These are phyloP conservation scores for Ibidorhyncha struthersii DNA, from an alignment of 2,113 vertebrate species.

Conservation along the genomic window DNA sequence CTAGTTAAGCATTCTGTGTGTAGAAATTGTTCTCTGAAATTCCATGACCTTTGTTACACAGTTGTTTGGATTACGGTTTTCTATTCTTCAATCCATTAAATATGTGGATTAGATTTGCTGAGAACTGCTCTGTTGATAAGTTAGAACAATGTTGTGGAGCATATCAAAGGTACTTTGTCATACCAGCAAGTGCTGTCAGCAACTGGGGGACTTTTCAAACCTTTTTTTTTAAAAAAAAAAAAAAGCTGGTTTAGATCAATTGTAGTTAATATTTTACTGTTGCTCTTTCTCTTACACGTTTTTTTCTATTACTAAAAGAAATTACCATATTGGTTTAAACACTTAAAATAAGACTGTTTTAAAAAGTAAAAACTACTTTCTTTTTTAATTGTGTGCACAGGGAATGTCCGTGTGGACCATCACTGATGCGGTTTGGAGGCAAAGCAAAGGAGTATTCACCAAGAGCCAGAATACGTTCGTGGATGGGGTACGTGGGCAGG, in stretches of 20 bases:
- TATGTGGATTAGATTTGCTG: background rate
- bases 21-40: background rate
- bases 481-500: slow-evolving; percentile 88
- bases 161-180: background rate
- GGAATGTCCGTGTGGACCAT: slow-evolving; percentile 93
- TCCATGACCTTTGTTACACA: background rate
- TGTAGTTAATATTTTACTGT: background rate
- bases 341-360: background rate
- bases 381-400: slow-evolving; percentile 67
- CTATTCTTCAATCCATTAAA: background rate
- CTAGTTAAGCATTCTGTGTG: background rate
- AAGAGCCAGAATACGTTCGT: slow-evolving; percentile 88
- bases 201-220: background rate
- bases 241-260: background rate
- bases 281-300: background rate
- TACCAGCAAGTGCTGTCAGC: background rate
- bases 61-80: background rate
- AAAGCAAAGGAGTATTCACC: slow-evolving; percentile 94
- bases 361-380: background rate
- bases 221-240: background rate
- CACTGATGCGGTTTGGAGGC: slow-evolving; percentile 89
- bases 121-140: background rate
- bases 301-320: background rate
- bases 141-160: background rate
- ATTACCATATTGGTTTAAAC: background rate